Percentiles rank a stretch among this genome's conserved stretches.
Evolutionary conservation across 2,888 invertebrate species (phyloP).

Genomic region (Dorcus hopei): DNA sequence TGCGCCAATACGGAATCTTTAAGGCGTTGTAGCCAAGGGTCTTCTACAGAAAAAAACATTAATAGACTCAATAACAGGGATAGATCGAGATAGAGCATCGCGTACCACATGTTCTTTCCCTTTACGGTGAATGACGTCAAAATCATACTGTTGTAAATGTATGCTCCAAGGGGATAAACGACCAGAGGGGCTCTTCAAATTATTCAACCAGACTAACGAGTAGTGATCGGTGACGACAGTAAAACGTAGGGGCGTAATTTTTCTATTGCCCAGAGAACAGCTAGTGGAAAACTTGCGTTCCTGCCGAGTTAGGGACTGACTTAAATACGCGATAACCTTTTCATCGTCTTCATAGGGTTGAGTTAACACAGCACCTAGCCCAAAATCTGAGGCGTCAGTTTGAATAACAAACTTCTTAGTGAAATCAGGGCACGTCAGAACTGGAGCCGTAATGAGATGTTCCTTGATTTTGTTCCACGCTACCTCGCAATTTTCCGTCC

Average conservation of each 20-base stretch:
- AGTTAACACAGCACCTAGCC: constrained; percentile 18
- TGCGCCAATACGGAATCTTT: constrained; percentile 8
- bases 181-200: not conserved
- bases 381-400: constrained; percentile 16
- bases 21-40: too few relatives aligned
- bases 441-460: too few relatives aligned
- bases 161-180: not conserved
- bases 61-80: too few relatives aligned
- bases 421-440: constrained; percentile 22
- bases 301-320: constrained; percentile 14
- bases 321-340: constrained; percentile 22
- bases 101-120: constrained; percentile 23
- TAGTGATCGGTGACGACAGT: too few relatives aligned
- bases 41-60: too few relatives aligned
- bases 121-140: constrained; percentile 19
- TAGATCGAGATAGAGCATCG: constrained; percentile 6
- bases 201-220: not conserved
- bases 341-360: constrained; percentile 22
- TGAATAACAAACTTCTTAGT: constrained; percentile 18
- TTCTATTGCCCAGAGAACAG: constrained; percentile 25
- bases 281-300: constrained; percentile 20
- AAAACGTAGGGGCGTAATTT: constrained; percentile 13
- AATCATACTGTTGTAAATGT: constrained; percentile 17
- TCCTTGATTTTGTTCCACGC: not conserved
- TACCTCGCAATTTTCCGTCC: constrained; percentile 21